These are phyloP conservation scores for Sphyrna mokarran DNA, from an alignment of 2,113 vertebrate species.

Conservation along the genomic window DNA sequence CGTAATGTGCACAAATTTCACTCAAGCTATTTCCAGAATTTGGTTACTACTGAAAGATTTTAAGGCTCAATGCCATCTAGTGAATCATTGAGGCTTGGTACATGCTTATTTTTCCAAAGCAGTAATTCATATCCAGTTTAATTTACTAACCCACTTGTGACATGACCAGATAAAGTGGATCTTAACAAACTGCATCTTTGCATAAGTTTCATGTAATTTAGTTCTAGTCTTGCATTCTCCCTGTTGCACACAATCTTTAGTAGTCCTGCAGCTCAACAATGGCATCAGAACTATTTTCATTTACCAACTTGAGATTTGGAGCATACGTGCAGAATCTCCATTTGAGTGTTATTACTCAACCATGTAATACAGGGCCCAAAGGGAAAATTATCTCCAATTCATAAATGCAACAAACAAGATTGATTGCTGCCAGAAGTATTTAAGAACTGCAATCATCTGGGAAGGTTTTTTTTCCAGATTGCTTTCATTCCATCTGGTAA, in stretches of 20 bases:
- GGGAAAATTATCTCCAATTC: not conserved
- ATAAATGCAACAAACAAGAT: not conserved
- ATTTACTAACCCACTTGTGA: not conserved
- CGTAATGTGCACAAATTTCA: not conserved
- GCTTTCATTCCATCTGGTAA: not conserved
- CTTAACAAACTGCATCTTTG: not conserved
- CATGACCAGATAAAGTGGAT: not conserved
- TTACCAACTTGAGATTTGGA: not conserved
- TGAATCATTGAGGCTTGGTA: not conserved
- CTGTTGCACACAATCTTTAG: not conserved
- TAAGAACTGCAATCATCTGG: not conserved
- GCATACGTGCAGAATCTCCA: not conserved
- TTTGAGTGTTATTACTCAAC: not conserved
- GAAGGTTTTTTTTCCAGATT: not conserved
- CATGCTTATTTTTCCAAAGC: not conserved
- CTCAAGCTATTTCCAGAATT: slow-evolving; percentile 9
- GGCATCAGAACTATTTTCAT: not conserved
- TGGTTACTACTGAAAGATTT: not conserved
- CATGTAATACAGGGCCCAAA: not conserved
- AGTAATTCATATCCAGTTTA: not conserved
- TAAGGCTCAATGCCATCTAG: not conserved
- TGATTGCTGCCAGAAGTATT: not conserved
- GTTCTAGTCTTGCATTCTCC: not conserved
- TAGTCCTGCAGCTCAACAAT: not conserved
- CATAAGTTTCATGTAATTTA: not conserved